A percentile compares a stretch with the other conserved stretches of the same genome.
These are phyloP conservation scores for Leptopilina myrica DNA, from an alignment of 2,888 invertebrate species.

Conservation along the genomic window DNA sequence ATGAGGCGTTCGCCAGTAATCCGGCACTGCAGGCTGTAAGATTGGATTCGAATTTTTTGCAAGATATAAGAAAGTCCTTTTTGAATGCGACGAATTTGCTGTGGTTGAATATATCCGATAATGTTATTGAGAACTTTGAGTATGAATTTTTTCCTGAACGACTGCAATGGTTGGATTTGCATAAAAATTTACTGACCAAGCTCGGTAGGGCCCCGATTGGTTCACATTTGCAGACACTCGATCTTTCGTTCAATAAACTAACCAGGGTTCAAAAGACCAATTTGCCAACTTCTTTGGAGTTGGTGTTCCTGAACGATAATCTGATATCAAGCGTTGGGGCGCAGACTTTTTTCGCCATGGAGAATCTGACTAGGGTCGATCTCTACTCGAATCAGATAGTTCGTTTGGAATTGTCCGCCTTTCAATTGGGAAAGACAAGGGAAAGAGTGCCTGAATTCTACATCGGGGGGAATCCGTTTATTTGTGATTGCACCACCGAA, in stretches of 20 bases:
- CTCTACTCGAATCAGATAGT: conserved; percentile 94
- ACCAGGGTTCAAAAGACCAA: conserved; percentile 86
- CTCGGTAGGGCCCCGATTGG: conserved; percentile 83
- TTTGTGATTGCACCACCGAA: conserved; percentile 96
- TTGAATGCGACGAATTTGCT: conserved; percentile 88
- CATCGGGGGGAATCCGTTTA: conserved; percentile 95
- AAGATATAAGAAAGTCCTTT: conserved; percentile 90
- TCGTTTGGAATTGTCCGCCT: conserved; percentile 92
- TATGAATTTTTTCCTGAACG: conserved; percentile 89
- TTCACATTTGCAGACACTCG: conserved; percentile 88
- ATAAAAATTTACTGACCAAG: conserved; percentile 87
- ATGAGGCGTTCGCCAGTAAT: conserved; percentile 87
- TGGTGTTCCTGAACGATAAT: conserved; percentile 93
- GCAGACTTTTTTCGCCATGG: conserved; percentile 92
- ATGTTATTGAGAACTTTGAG: conserved; percentile 92
- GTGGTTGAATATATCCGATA: conserved; percentile 95
- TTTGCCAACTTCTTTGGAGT: conserved; percentile 90
- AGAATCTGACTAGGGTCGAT: conserved; percentile 92
- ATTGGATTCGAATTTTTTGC: conserved; percentile 90
- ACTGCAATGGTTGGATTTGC: conserved; percentile 92
- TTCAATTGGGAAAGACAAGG: conserved; percentile 88
- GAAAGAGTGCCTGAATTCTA: conserved; percentile 92
- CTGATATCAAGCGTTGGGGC: conserved; percentile 90
- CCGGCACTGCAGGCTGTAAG: conserved; percentile 90
- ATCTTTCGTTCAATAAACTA: conserved; percentile 94